Evolutionary conservation across 2,888 invertebrate genomes (phyloP), one percentile per base, ranked within the genome.

Genomic region (Yponomeuta sedellus): DNA sequence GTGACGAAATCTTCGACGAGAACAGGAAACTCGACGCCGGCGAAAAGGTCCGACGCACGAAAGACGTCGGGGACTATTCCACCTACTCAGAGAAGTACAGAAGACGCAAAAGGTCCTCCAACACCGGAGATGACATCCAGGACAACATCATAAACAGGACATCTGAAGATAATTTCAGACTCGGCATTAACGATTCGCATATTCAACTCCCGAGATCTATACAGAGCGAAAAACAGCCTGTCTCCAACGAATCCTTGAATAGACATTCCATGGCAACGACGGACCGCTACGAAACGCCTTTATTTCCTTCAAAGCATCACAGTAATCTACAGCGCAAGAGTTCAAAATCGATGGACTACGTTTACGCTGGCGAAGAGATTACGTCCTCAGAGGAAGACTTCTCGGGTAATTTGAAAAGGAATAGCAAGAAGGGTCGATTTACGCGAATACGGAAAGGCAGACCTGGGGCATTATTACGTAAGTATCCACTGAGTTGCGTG

Each of bases 21-120:
- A 5, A 16, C 44, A 52, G 16, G 44, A 52, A 52, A 52, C 16
- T 52, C 44, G 44, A 52, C 59, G 59, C 10, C 59, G 11, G 25
- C 10, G 59, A 59, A 59, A 0, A 76, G 73, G n/a, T 66, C 44
- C 44, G 44, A 67, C 5, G 20, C 66, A 67, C 66, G 3, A 76
- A 73, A 22, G 77, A 78, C 8, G 71, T 75, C 64, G 77, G 79
- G 78, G 61, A 59, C 8, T 20, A 59, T 12, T 22, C 25, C 25
- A 59, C 25, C 20, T 20, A 20, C 59, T 59, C 10, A 10, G 59
- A 59, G 2, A 20, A 59, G 6, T 59, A 59, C 59, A 59, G 11
- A 22, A 8, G 59, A 59, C n/a, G 59, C 1, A 59, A 59, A 22
- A 6, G 59, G 25, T 59, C 20, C 3, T 6, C 25, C 12, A 59